Base-by-base conservation (phyloP, 2,888 invertebrate species). In the Oxycera nigricornis region DNA sequence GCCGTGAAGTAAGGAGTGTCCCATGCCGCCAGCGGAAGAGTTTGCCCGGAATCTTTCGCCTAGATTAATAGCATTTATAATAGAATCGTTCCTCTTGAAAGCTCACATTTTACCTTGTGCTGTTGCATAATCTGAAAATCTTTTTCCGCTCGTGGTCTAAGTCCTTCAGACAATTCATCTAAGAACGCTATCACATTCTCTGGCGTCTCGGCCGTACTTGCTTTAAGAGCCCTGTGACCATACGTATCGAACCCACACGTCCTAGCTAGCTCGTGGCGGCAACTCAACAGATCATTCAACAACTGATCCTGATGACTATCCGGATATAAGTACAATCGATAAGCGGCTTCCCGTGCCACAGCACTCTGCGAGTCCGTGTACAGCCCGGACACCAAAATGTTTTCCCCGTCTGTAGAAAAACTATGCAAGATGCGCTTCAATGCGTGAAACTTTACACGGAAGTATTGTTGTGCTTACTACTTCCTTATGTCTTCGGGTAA, bases 221-320 rank as follows among this genome's bases (percentile, higher is more conserved):
- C 94, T 81, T 92, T 92, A 74, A 97, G 89, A 1, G 96, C 96
- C 80, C 96, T 89, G 82, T 98, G 94, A 0, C 94, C 93, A 80
- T 94, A 98, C 0, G 95, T 91, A 17, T 90, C 86, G 85, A 97
- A 99, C 1, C 96, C 98, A 82, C 97, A 98, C 11, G 94, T 88
- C 73, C 89, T 86, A 0, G 98, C 98, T 80, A 99, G 88, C 75
- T 92, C 87, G 80, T 93, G 89, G 17, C 99, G 87, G 0, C 92
- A 90, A 20, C 88, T 86, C 9, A 99, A 86, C 59, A 98, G 86
- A 81, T 91, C 88, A 26, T 88, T 85, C 0, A 99, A 87, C 28
- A 95, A 84, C 52, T 87, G 83, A 81, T 95, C 94, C 85, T 97
- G 97, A 1, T 88, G 86, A 0, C 83, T 78, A 81, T 95, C 92